These are phyloP conservation scores for Sylvia borin DNA, from an alignment of 2,797 vertebrate species.

Conservation along the genomic window DNA sequence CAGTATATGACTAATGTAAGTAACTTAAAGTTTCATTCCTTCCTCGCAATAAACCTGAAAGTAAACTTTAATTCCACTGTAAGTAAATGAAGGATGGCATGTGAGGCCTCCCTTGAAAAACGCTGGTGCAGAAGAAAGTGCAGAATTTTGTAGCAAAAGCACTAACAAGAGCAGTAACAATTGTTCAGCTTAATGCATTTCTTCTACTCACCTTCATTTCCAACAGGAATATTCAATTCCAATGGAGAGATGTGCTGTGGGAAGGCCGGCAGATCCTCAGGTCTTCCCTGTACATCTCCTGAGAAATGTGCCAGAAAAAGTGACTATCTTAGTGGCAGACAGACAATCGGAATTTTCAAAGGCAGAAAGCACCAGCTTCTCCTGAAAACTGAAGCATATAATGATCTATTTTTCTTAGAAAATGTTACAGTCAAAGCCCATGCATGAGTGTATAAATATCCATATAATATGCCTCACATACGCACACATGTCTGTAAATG, in stretches of 20 bases:
- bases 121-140: background rate
- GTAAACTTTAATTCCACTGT: background rate
- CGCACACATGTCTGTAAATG: fast-evolving
- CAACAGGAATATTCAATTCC: background rate
- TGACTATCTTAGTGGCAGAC: background rate
- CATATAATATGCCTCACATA: background rate
- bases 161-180: background rate
- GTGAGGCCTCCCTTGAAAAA: background rate
- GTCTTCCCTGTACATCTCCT: background rate
- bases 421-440: background rate
- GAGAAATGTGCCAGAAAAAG: background rate
- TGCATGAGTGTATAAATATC: background rate
- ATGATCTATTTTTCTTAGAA: background rate
- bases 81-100: background rate
- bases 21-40: conserved; percentile 10
- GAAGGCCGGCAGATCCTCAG: background rate
- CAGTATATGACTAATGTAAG: background rate
- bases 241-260: background rate
- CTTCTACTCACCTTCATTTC: background rate
- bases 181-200: background rate
- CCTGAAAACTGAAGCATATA: background rate
- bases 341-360: background rate
- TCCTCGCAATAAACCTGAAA: conserved; percentile 13
- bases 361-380: background rate
- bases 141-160: background rate